Conservation (phyloP, 2,888 invertebrate species). For the Eupeodes latifasciatus region DNA sequence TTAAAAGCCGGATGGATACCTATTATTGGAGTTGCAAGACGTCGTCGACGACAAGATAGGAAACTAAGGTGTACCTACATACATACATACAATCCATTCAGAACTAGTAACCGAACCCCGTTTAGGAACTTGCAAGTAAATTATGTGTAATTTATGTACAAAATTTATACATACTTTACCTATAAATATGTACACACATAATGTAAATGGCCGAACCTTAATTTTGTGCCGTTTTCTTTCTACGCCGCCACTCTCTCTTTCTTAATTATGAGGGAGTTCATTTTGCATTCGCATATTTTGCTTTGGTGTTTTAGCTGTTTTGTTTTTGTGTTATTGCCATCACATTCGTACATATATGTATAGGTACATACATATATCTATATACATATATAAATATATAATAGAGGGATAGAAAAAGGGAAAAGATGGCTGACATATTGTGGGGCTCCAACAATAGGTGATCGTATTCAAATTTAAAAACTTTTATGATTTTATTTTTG, state of each 20-base stretch:
- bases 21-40: not conserved
- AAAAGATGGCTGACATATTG: slow-evolving; percentile 52
- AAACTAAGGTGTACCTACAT: not conserved
- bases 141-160: slow-evolving; percentile 18
- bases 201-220: slow-evolving; percentile 62
- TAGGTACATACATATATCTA: not conserved
- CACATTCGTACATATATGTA: slow-evolving; percentile 9
- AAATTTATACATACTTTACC: not conserved
- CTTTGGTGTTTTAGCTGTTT: slow-evolving; percentile 12
- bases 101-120: not conserved
- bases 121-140: slow-evolving; percentile 23
- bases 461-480: slow-evolving; percentile 55
- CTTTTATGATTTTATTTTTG: slow-evolving; percentile 17
- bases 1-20: slow-evolving; percentile 35
- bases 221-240: slow-evolving; percentile 55
- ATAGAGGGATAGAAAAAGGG: slow-evolving; percentile 30
- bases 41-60: slow-evolving; percentile 28
- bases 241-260: slow-evolving; percentile 42
- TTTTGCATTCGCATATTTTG: slow-evolving; percentile 60
- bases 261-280: slow-evolving; percentile 65
- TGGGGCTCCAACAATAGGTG: slow-evolving; percentile 57
- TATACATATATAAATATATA: not conserved
- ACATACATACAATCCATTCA: not conserved
- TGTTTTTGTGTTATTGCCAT: slow-evolving; percentile 55
- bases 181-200: not conserved